phyloP scores from a whole-genome alignment of 2,888 invertebrate species.

The Synanthedon formicaeformis region DNA sequence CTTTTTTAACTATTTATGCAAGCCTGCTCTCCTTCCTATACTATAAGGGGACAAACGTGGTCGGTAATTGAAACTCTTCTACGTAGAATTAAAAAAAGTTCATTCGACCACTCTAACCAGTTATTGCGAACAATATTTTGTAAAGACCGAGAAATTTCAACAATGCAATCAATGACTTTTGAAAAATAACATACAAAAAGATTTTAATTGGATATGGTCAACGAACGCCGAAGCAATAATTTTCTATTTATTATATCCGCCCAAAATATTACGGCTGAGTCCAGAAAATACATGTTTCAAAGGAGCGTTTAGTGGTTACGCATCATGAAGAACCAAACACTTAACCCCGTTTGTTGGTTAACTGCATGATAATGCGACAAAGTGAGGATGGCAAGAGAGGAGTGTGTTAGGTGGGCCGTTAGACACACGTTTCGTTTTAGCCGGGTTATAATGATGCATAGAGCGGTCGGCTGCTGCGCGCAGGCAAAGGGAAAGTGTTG shows the following conservation, averaged over 20 bases:
- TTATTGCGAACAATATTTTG: no score
- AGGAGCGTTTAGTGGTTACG: conserved; percentile 14
- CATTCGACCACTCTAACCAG: no score
- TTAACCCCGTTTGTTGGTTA: conserved; percentile 56
- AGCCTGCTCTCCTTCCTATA: conserved; percentile 18
- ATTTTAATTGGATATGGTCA: background rate
- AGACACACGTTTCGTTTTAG: conserved; percentile 20
- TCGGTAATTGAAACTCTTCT: no score
- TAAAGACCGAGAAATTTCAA: no score
- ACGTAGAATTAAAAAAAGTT: no score
- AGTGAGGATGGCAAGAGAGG: conserved; percentile 15
- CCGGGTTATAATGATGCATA: conserved; percentile 50
- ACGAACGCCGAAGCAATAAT: background rate
- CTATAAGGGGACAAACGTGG: no score
- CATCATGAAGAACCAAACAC: conserved; percentile 45
- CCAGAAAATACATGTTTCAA: background rate
- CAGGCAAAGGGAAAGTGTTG: conserved; percentile 67
- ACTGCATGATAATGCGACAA: conserved; percentile 49
- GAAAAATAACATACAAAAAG: no score
- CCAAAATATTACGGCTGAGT: background rate
- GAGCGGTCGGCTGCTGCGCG: conserved; percentile 60
- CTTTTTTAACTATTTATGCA: conserved; percentile 58
- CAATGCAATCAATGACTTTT: no score
- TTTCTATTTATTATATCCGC: background rate
- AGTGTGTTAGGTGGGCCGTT: conserved; percentile 8